These are phyloP conservation scores for Mallotus villosus DNA, from an alignment of 2,797 vertebrate species.

Conservation along the genomic window DNA sequence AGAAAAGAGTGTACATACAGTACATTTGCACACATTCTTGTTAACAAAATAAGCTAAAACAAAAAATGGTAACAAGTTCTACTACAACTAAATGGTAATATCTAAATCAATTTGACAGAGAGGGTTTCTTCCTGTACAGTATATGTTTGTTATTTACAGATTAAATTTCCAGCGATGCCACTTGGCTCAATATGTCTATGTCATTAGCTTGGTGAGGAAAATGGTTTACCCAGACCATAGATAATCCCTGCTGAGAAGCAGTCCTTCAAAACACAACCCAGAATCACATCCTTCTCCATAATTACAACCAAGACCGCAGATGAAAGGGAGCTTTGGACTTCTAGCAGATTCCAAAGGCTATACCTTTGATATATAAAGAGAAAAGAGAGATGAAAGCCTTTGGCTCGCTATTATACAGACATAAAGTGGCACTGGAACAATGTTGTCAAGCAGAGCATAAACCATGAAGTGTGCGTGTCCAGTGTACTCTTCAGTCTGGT, in stretches of 20 bases:
- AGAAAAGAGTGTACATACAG: no score
- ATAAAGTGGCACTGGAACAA: slow-evolving; percentile 39
- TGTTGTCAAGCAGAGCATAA: slow-evolving; percentile 30
- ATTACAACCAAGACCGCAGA: slow-evolving; percentile 59
- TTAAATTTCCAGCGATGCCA: slow-evolving; percentile 53
- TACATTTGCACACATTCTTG: slow-evolving; percentile 38
- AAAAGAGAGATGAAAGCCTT: slow-evolving; percentile 49
- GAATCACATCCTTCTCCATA: slow-evolving; percentile 61
- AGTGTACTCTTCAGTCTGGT: no score
- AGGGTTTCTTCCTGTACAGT: not conserved
- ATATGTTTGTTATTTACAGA: no score
- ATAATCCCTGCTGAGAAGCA: slow-evolving; percentile 61
- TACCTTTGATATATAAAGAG: slow-evolving; percentile 55
- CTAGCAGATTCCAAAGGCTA: slow-evolving; percentile 50
- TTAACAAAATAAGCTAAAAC: slow-evolving; percentile 22
- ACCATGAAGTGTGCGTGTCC: not conserved
- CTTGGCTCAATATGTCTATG: slow-evolving; percentile 50
- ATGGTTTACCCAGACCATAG: slow-evolving; percentile 62
- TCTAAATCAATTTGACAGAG: slow-evolving; percentile 38
- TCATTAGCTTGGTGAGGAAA: slow-evolving; percentile 66
- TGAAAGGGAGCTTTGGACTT: slow-evolving; percentile 64
- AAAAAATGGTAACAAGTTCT: slow-evolving; percentile 56
- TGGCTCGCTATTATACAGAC: slow-evolving; percentile 31
- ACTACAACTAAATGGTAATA: slow-evolving; percentile 61
- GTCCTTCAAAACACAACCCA: slow-evolving; percentile 46